Evolutionary conservation across 1,140 invertebrate species (phyloP).

Genomic region (Vanessa tameamea): DNA sequence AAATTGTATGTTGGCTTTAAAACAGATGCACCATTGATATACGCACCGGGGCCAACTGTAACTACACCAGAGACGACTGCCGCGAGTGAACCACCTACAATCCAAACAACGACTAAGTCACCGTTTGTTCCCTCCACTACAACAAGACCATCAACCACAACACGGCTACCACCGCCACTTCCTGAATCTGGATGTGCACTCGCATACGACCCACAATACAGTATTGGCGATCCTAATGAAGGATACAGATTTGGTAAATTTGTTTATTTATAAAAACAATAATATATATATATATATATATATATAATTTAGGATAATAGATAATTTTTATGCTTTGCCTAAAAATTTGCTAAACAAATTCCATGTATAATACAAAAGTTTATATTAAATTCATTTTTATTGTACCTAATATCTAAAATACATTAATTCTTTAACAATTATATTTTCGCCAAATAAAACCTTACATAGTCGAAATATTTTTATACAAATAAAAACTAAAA

Average conservation of each 20-base stretch:
- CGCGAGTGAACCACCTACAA: conserved; percentile 2
- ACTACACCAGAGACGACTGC: conserved; percentile 27
- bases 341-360: too few relatives aligned
- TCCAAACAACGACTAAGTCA: conserved; percentile 18
- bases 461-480: too few relatives aligned
- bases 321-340: too few relatives aligned
- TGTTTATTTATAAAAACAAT: neutral
- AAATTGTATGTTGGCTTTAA: neutral
- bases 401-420: too few relatives aligned
- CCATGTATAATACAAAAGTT: too few relatives aligned
- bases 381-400: too few relatives aligned
- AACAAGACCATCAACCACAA: conserved; percentile 38
- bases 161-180: conserved; percentile 51
- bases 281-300: neutral
- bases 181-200: conserved; percentile 64
- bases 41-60: conserved; percentile 7
- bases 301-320: too few relatives aligned
- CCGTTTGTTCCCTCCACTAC: conserved; percentile 26
- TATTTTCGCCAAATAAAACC: too few relatives aligned
- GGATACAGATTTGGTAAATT: conserved; percentile 68
- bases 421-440: too few relatives aligned
- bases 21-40: neutral
- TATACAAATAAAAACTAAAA: too few relatives aligned
- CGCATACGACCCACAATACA: conserved; percentile 61
- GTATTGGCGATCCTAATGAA: conserved; percentile 56